phyloP scores from a whole-genome alignment of 2,888 invertebrate species.

The Bellardia bayeri region DNA sequence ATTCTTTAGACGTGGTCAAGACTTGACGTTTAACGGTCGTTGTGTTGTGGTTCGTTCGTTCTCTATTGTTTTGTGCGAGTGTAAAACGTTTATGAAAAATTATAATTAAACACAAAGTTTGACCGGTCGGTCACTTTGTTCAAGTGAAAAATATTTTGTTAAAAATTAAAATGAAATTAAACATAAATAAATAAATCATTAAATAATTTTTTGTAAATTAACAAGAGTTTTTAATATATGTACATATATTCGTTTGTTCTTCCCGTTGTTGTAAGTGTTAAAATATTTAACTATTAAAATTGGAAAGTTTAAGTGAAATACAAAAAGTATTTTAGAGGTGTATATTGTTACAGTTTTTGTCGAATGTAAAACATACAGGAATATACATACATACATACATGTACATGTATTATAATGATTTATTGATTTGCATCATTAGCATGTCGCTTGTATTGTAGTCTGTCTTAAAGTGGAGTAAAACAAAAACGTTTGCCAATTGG shows the following conservation, averaged over 20 bases:
- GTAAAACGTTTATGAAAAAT: conserved; percentile 12
- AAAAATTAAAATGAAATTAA: neutral
- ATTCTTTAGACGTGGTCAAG: conserved; percentile 82
- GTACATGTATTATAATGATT: neutral
- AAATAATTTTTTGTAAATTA: conserved; percentile 1
- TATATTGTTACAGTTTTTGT: conserved; percentile 5
- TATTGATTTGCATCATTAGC: conserved; percentile 23
- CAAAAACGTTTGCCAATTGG: conserved; percentile 8
- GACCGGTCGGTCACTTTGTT: neutral
- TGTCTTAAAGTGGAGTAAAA: conserved; percentile 7
- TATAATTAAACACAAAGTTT: conserved; percentile 17
- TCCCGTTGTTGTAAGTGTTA: conserved; percentile 39
- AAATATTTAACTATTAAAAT: conserved; percentile 16
- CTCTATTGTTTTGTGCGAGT: conserved; percentile 36
- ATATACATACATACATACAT: neutral
- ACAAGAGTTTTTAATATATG: neutral
- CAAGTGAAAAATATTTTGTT: neutral
- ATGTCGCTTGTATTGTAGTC: neutral
- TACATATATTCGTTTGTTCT: conserved; percentile 19
- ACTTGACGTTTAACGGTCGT: conserved; percentile 78
- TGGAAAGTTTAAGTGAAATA: conserved; percentile 1
- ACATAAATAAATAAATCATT: conserved; percentile 8
- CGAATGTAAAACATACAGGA: neutral
- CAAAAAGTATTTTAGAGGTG: neutral
- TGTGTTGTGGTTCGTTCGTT: conserved; percentile 40